phyloP scores from a whole-genome alignment of 2,888 invertebrate genomes.

The Eutolmus rufibarbis region DNA sequence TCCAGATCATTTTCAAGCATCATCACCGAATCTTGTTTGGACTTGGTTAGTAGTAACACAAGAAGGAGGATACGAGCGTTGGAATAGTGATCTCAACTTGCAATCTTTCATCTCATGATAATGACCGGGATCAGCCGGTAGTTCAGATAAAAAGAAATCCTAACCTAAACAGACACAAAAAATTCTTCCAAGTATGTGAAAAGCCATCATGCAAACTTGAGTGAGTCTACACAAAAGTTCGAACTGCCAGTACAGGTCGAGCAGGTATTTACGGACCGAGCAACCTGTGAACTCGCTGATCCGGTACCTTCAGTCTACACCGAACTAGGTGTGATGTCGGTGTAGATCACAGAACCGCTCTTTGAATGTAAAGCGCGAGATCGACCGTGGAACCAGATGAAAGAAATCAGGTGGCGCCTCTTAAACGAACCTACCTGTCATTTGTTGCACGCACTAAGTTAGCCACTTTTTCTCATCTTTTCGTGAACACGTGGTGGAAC shows the following conservation, averaged over 20 bases:
- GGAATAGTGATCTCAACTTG: conserved; percentile 19
- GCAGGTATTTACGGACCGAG: conserved; percentile 12
- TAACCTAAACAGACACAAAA: not conserved
- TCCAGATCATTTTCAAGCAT: conserved; percentile 35
- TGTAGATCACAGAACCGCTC: conserved; percentile 26
- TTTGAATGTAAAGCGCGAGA: conserved; percentile 27
- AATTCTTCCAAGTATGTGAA: not conserved
- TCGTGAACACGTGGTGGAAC: conserved; percentile 8
- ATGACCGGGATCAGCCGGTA: conserved; percentile 14
- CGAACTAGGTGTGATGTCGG: not conserved
- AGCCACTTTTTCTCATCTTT: not conserved
- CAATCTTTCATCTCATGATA: conserved; percentile 8
- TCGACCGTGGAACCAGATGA: not conserved
- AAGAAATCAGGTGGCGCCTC: conserved; percentile 30
- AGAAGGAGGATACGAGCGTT: conserved; percentile 18
- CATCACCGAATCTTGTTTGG: conserved; percentile 33
- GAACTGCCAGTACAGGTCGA: conserved; percentile 19
- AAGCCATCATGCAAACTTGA: conserved; percentile 26
- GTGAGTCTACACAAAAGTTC: conserved; percentile 6
- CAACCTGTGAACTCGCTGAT: conserved; percentile 29
- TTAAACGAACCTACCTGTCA: conserved; percentile 14
- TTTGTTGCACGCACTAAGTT: conserved; percentile 1
- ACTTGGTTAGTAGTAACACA: conserved; percentile 19
- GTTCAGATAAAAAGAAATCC: not conserved
- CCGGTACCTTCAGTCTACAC: conserved; percentile 25